phyloP scores from a whole-genome alignment of 1,140 invertebrate genomes.

The Drosophila simulans region DNA sequence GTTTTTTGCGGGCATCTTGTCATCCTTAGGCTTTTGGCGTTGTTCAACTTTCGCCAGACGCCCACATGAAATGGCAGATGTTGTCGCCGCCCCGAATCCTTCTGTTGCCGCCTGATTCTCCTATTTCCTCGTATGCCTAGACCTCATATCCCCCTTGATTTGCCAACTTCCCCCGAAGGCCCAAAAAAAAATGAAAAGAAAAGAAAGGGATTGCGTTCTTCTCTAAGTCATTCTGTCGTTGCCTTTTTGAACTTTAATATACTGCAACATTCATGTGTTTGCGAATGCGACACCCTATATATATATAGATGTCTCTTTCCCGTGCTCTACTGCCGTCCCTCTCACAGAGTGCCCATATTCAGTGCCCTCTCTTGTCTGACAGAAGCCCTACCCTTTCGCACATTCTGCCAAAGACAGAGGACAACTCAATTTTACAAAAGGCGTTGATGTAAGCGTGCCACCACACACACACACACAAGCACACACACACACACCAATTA shows the following conservation, averaged over 20 bases:
- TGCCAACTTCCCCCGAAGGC: constrained; percentile 2
- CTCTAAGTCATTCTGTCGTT: constrained; percentile 60
- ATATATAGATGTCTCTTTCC: constrained; percentile 4
- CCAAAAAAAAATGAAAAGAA: background rate
- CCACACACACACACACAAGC: constrained; percentile 11
- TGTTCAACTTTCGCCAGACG: constrained; percentile 61
- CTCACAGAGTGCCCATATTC: background rate
- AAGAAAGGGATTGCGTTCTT: constrained; percentile 27
- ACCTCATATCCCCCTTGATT: background rate
- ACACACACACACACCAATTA: background rate
- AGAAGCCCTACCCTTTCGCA: background rate
- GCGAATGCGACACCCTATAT: constrained; percentile 6
- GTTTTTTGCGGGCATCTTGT: constrained; percentile 35
- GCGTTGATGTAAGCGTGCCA: constrained; percentile 38
- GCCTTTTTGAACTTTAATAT: constrained; percentile 69
- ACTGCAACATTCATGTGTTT: constrained; percentile 46
- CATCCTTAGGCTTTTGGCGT: constrained; percentile 65
- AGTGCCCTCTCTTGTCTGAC: background rate
- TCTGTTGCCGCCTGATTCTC: constrained; percentile 1
- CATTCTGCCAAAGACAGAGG: constrained; percentile 2
- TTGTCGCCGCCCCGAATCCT: constrained; percentile 14
- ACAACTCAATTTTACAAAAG: constrained; percentile 45
- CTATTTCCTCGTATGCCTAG: background rate
- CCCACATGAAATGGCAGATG: constrained; percentile 59
- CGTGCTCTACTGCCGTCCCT: background rate